These are phyloP conservation scores for Parnassius mnemosyne DNA, from an alignment of 2,888 invertebrate genomes.

Conservation along the genomic window DNA sequence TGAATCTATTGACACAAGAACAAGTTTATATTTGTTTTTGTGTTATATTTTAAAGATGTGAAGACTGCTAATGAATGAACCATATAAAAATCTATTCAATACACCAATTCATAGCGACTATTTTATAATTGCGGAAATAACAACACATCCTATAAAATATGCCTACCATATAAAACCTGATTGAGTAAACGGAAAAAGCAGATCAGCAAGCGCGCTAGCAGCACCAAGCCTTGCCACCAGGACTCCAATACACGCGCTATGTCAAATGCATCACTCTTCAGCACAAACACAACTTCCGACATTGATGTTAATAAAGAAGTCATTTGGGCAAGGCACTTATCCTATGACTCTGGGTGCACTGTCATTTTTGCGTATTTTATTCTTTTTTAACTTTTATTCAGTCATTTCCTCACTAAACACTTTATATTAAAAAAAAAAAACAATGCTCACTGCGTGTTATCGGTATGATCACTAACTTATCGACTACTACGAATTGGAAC, in stretches of 20 bases:
- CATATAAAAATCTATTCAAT: too few relatives aligned
- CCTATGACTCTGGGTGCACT: constrained; percentile 4
- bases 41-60: too few relatives aligned
- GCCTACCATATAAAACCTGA: constrained; percentile 49
- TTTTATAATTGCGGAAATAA: too few relatives aligned
- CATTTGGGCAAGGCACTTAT: constrained; percentile 24
- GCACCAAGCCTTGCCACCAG: constrained; percentile 75
- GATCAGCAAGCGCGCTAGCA: constrained; percentile 70
- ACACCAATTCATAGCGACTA: too few relatives aligned
- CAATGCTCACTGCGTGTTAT: neutral
- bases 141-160: neutral
- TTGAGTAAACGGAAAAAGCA: constrained; percentile 61
- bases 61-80: too few relatives aligned
- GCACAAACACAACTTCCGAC: constrained; percentile 51
- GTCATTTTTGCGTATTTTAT: neutral
- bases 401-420: neutral
- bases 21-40: too few relatives aligned
- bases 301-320: constrained; percentile 48
- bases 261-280: constrained; percentile 68
- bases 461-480: neutral
- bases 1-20: too few relatives aligned
- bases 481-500: neutral
- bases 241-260: constrained; percentile 72
- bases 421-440: neutral
- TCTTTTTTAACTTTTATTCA: neutral